These are phyloP conservation scores for Eonycteris spelaea DNA, from an alignment of 2,113 vertebrate genomes.

Conservation along the genomic window DNA sequence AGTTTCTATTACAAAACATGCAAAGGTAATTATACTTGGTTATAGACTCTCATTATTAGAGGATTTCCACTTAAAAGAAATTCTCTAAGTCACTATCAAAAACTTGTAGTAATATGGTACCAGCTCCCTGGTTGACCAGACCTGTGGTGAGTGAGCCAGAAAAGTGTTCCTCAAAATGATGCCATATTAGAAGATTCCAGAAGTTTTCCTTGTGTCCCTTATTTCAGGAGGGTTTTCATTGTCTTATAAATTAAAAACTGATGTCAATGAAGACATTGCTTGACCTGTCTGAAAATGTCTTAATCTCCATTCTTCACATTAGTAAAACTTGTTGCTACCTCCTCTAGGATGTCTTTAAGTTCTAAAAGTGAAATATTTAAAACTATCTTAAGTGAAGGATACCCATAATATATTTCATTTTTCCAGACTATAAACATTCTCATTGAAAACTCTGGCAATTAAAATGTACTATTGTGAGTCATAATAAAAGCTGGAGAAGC, in stretches of 20 bases:
- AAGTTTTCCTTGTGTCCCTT: not conserved
- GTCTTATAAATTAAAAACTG: not conserved
- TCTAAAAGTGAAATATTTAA: not conserved
- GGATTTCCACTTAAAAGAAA: not conserved
- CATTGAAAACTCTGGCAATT: not conserved
- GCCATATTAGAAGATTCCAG: not conserved
- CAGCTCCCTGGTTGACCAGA: not conserved
- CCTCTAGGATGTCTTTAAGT: not conserved
- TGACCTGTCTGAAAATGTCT: not conserved
- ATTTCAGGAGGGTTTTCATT: not conserved
- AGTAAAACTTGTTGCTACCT: not conserved
- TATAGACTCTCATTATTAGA: not conserved
- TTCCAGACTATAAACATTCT: not conserved
- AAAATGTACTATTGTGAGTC: not conserved
- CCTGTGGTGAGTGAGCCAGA: not conserved
- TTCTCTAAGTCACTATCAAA: not conserved
- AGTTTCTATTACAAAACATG: not conserved
- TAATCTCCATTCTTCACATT: not conserved
- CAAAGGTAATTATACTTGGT: not conserved
- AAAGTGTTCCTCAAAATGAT: not conserved
- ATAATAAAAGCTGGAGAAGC: not conserved
- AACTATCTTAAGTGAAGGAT: not conserved
- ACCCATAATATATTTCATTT: not conserved
- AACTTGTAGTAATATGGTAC: not conserved
- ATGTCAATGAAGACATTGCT: not conserved